A percentile compares a stretch with the other conserved stretches of the same genome.
Conservation (phyloP, 2,888 invertebrate species). For the Cepaea hortensis region DNA sequence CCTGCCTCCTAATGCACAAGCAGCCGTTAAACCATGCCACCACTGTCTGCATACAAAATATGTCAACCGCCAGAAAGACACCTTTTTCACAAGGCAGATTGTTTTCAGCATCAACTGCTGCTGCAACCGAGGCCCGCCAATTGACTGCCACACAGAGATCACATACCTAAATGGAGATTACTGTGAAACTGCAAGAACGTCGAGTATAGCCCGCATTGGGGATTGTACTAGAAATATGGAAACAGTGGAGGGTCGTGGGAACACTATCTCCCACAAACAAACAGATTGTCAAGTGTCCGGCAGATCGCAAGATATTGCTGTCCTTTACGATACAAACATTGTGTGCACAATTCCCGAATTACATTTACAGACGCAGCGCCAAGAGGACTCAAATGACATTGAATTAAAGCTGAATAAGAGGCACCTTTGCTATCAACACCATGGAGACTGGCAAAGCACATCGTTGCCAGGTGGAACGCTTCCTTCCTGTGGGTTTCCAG, state of each 20-base stretch:
- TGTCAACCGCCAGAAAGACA: no score
- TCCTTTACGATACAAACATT: background rate
- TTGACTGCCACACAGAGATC: slow-evolving; percentile 4
- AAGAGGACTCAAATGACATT: background rate
- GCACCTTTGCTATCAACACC: background rate
- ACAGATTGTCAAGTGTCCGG: background rate
- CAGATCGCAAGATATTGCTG: background rate
- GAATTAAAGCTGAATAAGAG: no score
- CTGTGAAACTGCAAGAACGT: background rate
- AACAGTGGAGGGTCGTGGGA: no score
- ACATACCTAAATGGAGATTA: background rate
- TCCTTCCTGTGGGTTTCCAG: background rate
- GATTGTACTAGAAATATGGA: background rate
- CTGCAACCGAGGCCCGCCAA: slow-evolving; percentile 6
- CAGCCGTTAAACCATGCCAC: background rate
- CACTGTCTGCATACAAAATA: background rate
- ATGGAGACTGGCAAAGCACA: background rate
- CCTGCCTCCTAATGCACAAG: background rate
- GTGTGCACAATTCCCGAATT: no score
- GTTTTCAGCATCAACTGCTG: slow-evolving; percentile 36
- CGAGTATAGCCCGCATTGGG: background rate
- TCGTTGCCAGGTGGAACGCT: background rate
- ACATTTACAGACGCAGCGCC: no score
- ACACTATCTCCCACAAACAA: background rate
- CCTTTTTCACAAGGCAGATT: background rate